A percentile compares a stretch with the other conserved stretches of the same genome.
Evolutionary conservation across 2,797 vertebrate genomes (phyloP).

Genomic region (Alectoris magna): DNA sequence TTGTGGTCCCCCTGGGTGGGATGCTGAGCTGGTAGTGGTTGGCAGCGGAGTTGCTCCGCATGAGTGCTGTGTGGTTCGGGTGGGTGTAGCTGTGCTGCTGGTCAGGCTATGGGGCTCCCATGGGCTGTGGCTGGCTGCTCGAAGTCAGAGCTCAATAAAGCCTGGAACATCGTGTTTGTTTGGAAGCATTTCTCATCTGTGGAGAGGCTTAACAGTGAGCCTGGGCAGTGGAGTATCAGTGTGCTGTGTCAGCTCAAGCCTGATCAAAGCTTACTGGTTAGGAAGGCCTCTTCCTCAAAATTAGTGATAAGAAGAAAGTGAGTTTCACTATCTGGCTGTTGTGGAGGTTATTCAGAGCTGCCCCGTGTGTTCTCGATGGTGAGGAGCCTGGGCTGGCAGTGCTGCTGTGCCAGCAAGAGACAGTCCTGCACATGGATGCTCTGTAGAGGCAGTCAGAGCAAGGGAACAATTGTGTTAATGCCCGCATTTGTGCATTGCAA

Average conservation of each 20-base stretch:
- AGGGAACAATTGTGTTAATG: neutral
- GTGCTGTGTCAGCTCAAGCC: neutral
- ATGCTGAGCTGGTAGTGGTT: neutral
- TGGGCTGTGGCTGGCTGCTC: neutral
- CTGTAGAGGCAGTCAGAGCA: neutral
- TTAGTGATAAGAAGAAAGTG: neutral
- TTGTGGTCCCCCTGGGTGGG: neutral
- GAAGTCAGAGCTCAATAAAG: neutral
- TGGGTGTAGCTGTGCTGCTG: neutral
- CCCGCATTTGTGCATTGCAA: neutral
- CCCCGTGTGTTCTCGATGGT: neutral
- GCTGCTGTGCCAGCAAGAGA: neutral
- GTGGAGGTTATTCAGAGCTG: neutral
- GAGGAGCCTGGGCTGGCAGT: neutral
- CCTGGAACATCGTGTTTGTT: neutral
- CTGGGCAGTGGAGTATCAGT: neutral
- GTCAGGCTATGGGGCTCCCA: rapidly evolving
- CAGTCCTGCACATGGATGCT: neutral
- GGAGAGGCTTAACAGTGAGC: neutral
- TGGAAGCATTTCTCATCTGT: neutral
- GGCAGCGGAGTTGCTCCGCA: neutral
- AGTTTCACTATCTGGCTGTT: neutral
- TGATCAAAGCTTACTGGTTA: neutral
- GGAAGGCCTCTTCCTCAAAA: neutral
- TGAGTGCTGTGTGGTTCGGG: neutral